These are phyloP conservation scores for Abrostola tripartita DNA, from an alignment of 2,888 invertebrate genomes.

Conservation along the genomic window DNA sequence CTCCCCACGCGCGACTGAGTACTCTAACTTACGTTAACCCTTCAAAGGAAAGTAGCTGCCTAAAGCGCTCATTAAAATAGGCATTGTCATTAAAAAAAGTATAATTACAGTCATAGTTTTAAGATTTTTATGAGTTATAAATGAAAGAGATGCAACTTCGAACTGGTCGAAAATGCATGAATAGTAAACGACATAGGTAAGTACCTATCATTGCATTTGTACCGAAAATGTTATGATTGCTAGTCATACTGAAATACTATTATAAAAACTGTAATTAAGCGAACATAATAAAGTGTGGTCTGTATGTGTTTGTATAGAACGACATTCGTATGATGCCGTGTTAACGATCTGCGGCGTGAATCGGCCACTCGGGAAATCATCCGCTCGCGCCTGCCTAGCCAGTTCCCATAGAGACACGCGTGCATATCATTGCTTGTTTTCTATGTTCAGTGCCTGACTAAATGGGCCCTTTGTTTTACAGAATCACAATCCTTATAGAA, in stretches of 20 bases:
- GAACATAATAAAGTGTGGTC: neutral
- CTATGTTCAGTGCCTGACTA: conserved; percentile 4
- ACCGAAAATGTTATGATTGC: too few relatives aligned
- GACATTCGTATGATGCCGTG: conserved; percentile 39
- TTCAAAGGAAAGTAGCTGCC: conserved; percentile 2
- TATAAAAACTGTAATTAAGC: conserved; percentile 4
- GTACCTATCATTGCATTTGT: too few relatives aligned
- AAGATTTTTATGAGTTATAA: neutral
- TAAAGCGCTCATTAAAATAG: neutral
- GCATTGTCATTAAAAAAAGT: neutral
- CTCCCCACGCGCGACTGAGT: conserved; percentile 6
- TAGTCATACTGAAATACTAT: neutral
- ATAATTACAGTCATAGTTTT: neutral
- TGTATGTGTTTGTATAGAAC: conserved; percentile 11
- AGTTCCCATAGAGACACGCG: conserved; percentile 1
- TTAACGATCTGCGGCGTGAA: conserved; percentile 63
- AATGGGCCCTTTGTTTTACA: neutral
- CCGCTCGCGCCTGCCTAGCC: conserved; percentile 31
- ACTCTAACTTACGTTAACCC: conserved; percentile 7
- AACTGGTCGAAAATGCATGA: too few relatives aligned
- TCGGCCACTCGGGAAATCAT: conserved; percentile 81
- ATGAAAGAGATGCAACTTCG: too few relatives aligned
- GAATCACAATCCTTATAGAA: too few relatives aligned
- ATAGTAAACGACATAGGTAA: too few relatives aligned
- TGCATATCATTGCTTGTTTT: conserved; percentile 1